phyloP scores from a whole-genome alignment of 2,113 vertebrate species.

The Phaetusa simplex region DNA sequence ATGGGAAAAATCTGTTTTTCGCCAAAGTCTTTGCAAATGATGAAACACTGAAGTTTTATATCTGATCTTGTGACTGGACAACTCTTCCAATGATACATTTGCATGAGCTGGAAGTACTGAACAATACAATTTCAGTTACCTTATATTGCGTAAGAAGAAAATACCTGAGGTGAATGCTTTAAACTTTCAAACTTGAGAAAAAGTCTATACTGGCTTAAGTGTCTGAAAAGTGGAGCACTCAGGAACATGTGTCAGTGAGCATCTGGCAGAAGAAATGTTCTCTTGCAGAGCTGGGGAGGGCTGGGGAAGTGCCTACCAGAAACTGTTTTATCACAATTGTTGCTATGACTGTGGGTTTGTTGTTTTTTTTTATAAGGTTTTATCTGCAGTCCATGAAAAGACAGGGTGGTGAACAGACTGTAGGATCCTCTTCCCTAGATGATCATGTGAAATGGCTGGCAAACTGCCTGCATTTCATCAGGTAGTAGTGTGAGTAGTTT shows the following conservation, averaged over 20 bases:
- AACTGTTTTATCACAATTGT: not conserved
- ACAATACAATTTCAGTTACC: not conserved
- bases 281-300: not conserved
- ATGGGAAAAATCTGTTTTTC: not conserved
- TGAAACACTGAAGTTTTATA: not conserved
- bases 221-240: not conserved
- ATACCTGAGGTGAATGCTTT: not conserved
- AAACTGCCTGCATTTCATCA: not conserved
- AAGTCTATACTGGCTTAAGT: not conserved
- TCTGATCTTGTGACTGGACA: not conserved
- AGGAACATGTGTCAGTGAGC: not conserved
- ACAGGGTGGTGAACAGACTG: not conserved
- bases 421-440: not conserved
- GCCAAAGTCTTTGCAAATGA: not conserved
- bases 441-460: too few relatives aligned
- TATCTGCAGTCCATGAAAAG: not conserved
- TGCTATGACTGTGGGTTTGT: not conserved
- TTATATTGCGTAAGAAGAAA: not conserved
- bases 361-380: not conserved
- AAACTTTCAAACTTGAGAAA: not conserved
- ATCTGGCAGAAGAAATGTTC: not conserved
- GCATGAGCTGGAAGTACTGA: not conserved
- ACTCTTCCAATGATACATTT: not conserved
- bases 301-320: not conserved
- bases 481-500: not conserved